Evolutionary conservation across 1,140 invertebrate genomes (phyloP), one percentile per base, ranked within the genome.

Genomic region (Wiebesia pumilae): DNA sequence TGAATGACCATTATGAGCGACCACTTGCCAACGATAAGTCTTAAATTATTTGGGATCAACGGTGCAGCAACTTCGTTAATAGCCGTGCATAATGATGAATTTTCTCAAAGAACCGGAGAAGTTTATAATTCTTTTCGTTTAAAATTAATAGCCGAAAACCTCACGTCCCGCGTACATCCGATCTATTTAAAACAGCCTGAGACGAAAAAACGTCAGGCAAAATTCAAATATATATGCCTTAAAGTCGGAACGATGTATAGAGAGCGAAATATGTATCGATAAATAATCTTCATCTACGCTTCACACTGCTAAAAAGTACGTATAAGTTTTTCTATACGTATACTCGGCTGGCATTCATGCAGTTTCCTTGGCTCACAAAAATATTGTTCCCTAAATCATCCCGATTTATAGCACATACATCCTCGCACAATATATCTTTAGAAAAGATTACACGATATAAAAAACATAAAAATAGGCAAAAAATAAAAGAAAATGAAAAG

Each of bases 351-450:
- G 24, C 83, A 84, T 40, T 69, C 71, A 51, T 51, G 24, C 58
- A 47, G 54, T 67, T 51, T 73, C 35, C 65, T 85, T 62, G 78
- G 24, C 65, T 77, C 27, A 27, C 77, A 71, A 58, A 83, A 86
- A 86, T 83, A 79, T 40, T 78, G 33, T 54, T 35, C 81, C 35
- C n/a, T 86, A 83, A 86, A 86, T 86, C 85, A 86, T 83, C 3
- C 6, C 10, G 75, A 86, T 86, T 86, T 86, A 86, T 73, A 78
- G 43, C 58, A 1, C 12, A 4, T 58, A 65, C 38, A 75, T 75
- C 38, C 78, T 73, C 71, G n/a, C 6, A 33, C 78, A 40, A 81
- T 77, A 86, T 65, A 86, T 86, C 79, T 80, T 71, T 43, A 51
- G n/a, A 81, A 80, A 73, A 85, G 65, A 80, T 85, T 85, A 86